phyloP scores from a whole-genome alignment of 2,113 vertebrate genomes.

The Atlantisia rogersi region DNA sequence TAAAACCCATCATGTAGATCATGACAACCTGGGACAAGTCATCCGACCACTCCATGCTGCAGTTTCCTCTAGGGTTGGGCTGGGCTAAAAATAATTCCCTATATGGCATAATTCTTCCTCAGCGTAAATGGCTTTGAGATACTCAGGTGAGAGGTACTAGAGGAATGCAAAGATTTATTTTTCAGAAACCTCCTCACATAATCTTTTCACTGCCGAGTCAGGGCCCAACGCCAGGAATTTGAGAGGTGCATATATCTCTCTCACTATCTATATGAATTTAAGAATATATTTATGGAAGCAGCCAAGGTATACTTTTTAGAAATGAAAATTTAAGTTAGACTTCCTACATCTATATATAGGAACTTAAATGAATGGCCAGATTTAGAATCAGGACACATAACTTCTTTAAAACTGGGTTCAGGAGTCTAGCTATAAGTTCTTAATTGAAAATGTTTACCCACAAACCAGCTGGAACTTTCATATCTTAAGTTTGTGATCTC shows the following conservation, averaged over 20 bases:
- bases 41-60: background rate
- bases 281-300: background rate
- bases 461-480: background rate
- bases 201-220: constrained; percentile 11
- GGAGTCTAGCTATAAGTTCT: background rate
- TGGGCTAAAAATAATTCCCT: background rate
- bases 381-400: background rate
- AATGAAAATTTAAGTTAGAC: background rate
- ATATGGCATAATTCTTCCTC: background rate
- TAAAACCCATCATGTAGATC: background rate
- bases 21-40: background rate
- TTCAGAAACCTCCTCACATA: background rate
- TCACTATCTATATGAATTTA: background rate
- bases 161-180: constrained; percentile 21
- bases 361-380: background rate
- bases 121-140: background rate
- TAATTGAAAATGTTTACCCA: background rate
- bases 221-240: constrained; percentile 13
- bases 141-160: constrained; percentile 18
- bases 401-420: background rate
- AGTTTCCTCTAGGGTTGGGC: background rate
- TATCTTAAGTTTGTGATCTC: background rate
- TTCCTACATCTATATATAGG: background rate
- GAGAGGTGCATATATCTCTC: background rate
- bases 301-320: background rate